Conservation (phyloP, 2,797 vertebrate genomes). For the Poeciliopsis presidionis region DNA sequence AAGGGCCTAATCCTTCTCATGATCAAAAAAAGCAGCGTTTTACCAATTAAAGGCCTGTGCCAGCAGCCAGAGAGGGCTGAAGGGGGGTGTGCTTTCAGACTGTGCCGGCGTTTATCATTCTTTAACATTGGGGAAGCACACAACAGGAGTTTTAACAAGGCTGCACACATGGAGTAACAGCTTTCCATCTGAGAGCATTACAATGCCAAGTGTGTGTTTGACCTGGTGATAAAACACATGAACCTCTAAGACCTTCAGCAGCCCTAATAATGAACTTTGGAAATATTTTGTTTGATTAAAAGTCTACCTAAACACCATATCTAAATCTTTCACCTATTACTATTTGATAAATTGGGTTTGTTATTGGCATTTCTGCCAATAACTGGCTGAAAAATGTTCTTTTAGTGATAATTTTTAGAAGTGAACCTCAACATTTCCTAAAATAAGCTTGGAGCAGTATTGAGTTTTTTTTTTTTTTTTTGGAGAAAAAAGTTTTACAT, state of each 20-base stretch:
- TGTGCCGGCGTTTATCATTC: conserved; percentile 89
- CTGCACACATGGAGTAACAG: conserved; percentile 69
- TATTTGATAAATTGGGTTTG: neutral
- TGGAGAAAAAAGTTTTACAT: neutral
- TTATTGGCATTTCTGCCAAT: neutral
- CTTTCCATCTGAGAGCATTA: conserved; percentile 74
- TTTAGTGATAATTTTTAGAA: neutral
- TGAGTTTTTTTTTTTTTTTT: neutral
- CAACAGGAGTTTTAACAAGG: conserved; percentile 72
- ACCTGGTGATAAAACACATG: conserved; percentile 5
- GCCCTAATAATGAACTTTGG: neutral
- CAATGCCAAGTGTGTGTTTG: conserved; percentile 60
- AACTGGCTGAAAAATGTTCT: neutral
- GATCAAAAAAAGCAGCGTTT: conserved; percentile 99
- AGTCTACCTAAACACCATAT: neutral
- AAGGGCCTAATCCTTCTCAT: conserved; percentile 95
- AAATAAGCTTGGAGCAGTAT: neutral
- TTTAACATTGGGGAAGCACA: conserved; percentile 87
- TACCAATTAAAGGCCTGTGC: conserved; percentile 97
- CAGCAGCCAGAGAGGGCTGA: conserved; percentile 87
- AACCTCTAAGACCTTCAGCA: conserved; percentile 41
- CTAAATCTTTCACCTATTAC: neutral
- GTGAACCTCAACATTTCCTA: neutral
- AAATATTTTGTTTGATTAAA: neutral
- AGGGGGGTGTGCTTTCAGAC: conserved; percentile 81